phyloP scores from a whole-genome alignment of 2,888 invertebrate species.

The Drosophila neotestacea region DNA sequence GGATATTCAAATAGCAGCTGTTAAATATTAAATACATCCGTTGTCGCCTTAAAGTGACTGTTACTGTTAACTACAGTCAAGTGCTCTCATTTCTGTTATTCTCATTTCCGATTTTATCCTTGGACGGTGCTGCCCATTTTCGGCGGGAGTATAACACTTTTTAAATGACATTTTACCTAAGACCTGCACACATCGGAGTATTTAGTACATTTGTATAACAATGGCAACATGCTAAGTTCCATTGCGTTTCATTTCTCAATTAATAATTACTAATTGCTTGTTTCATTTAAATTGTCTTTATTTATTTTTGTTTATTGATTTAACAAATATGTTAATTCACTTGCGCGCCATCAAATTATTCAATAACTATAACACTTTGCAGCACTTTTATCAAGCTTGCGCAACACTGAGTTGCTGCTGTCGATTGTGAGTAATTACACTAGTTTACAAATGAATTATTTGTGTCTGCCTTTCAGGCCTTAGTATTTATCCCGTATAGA shows the following conservation, averaged over 20 bases:
- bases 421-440: background rate
- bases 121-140: conserved; percentile 45
- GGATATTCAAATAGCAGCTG: conserved; percentile 41
- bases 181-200: rapidly evolving
- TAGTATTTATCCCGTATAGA: no score
- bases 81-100: conserved; percentile 1
- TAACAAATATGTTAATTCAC: background rate
- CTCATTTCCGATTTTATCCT: conserved; percentile 8
- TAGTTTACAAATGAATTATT: no score
- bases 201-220: background rate
- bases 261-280: no score
- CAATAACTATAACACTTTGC: background rate
- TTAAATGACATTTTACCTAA: conserved; percentile 4
- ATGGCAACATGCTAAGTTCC: background rate
- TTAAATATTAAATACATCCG: conserved; percentile 44
- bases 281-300: no score
- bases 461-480: no score
- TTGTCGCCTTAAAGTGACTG: conserved; percentile 1
- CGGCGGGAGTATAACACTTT: conserved; percentile 54
- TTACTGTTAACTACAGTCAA: conserved; percentile 35
- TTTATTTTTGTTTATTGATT: background rate
- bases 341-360: conserved; percentile 2
- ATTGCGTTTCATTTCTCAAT: no score
- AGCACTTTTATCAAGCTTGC: background rate
- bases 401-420: conserved; percentile 4